Conservation (phyloP, 2,113 vertebrate genomes). For the Toxostoma redivivum region DNA sequence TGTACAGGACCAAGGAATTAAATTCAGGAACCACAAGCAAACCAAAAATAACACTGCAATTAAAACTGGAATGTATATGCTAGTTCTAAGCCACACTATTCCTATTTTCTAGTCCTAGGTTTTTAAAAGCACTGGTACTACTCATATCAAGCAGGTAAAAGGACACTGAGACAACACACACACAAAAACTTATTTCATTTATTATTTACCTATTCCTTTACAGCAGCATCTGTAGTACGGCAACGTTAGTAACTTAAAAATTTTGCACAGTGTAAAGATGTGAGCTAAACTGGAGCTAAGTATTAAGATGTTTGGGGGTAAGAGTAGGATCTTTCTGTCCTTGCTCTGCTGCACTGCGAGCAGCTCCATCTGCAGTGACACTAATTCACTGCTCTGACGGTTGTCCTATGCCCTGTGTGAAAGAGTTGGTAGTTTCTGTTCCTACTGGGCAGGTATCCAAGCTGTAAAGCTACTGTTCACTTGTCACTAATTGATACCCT, state of each 20-base stretch:
- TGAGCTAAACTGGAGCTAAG: not conserved
- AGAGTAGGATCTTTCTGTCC: not conserved
- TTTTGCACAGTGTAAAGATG: not conserved
- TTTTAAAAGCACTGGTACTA: not conserved
- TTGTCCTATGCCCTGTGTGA: conserved; percentile 3
- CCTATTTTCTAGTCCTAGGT: not conserved
- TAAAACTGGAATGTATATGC: not conserved
- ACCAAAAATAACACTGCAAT: not conserved
- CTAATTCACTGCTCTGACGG: not conserved
- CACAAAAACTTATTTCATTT: not conserved
- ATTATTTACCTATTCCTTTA: not conserved
- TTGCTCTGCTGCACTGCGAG: not conserved
- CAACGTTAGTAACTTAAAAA: not conserved
- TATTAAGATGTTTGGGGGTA: not conserved
- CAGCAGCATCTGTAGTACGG: not conserved
- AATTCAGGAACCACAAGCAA: not conserved
- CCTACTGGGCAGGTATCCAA: conserved; percentile 64
- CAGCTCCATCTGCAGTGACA: not conserved
- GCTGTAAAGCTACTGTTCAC: conserved; percentile 49
- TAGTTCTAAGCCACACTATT: not conserved
- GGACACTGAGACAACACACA: not conserved
- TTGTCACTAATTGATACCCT: conserved; percentile 64
- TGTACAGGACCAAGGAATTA: not conserved
- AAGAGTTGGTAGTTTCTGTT: conserved; percentile 43
- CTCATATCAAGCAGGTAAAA: not conserved